phyloP scores from a whole-genome alignment of 2,888 invertebrate genomes.

The Heliconius ethilla region DNA sequence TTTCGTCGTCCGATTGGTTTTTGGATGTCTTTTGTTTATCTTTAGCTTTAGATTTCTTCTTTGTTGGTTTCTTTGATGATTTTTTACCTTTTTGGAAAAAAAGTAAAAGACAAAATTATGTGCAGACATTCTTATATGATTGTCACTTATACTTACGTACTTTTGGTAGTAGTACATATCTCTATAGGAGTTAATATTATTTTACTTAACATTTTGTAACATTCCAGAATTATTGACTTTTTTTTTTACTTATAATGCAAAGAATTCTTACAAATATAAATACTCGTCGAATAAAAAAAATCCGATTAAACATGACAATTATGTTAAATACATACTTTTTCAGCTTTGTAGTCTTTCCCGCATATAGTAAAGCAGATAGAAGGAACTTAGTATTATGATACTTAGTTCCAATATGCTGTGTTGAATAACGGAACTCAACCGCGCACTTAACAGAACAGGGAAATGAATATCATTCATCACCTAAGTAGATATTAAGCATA shows the following conservation, averaged over 20 bases:
- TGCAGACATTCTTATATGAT: not conserved
- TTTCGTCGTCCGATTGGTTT: constrained; percentile 56
- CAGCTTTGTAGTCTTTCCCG: too few species aligned
- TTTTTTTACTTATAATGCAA: not conserved
- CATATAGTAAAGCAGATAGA: too few species aligned
- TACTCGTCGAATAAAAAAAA: not conserved
- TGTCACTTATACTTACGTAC: not conserved
- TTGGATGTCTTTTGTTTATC: constrained; percentile 51
- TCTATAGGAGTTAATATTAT: not conserved
- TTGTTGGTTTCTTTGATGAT: constrained; percentile 62
- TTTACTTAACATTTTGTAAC: not conserved
- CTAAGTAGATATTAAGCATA: not conserved
- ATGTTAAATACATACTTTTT: too few species aligned
- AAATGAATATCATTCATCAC: not conserved
- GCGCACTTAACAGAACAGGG: not conserved
- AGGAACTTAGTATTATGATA: too few species aligned
- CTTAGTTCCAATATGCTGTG: too few species aligned
- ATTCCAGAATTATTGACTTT: not conserved
- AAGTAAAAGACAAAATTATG: constrained; percentile 2
- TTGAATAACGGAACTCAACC: not conserved
- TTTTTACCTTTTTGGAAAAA: constrained; percentile 62
- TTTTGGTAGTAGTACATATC: not conserved
- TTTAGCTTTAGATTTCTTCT: constrained; percentile 57
- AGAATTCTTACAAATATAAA: not conserved
- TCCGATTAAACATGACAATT: too few species aligned